Base-by-base conservation (phyloP, 2,888 invertebrate genomes). In the Drosophila pegasa region DNA sequence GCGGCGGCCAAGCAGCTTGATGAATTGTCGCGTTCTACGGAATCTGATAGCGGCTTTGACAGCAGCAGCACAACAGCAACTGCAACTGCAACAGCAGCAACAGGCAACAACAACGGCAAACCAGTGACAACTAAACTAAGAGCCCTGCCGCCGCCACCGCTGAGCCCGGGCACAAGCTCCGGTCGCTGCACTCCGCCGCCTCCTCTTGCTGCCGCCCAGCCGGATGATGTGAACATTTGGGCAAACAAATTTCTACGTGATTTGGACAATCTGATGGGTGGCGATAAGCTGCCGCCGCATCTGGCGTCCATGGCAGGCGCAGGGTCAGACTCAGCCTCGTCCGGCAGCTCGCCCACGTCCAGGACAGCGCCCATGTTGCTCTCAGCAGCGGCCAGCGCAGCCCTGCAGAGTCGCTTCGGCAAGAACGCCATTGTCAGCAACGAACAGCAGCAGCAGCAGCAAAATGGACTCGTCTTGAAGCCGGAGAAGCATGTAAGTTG, bases 401-500 rank as follows among this genome's bases (percentile, higher is more conserved):
- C 90, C 63, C 77, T 90, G 47, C 90, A 90, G 52, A 90, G 88
- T 72, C 90, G 90, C 65, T 79, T 81, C 51, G 84, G 89, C 67
- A 90, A 88, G 59, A 62, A 4, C 58, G 18, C 55, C 16, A 47
- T 29, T 52, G 40, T 22, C 71, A 71, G 41, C 54, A 61, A 58
- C 16, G 77, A 71, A 22, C 71, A 67, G 10, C 71, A 68, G 10
- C 69, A 60, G 37, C 72, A 71, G 58, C 79, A 71, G 25, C 75
- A 75, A 40, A 84, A 74, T 72, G 91, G 85, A 76, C 86, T 91
- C 80, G 90, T 92, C 84, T 87, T 91, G 66, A 90, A 90, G 79
- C 92, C 92, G 40, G 90, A 92, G 86, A 92, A 92, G 79, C 92
- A 92, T 89, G 92, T 92, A 86, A 92, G 92, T 91, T 70, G 55